These are phyloP conservation scores for Iphiclides podalirius DNA, from an alignment of 2,888 invertebrate genomes.

Conservation along the genomic window DNA sequence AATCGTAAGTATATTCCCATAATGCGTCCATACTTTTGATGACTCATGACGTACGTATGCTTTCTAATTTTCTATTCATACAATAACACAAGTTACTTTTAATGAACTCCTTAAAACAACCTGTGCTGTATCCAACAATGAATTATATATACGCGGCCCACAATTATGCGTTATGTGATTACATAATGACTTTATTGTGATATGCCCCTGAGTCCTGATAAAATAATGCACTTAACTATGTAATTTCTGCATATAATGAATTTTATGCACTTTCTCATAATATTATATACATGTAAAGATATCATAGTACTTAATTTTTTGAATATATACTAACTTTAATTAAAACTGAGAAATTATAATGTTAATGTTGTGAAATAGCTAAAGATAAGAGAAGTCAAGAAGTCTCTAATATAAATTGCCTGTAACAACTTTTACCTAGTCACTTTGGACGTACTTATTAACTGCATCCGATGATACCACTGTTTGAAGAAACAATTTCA, in stretches of 20 bases:
- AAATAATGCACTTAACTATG: too few species aligned
- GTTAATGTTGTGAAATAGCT: too few species aligned
- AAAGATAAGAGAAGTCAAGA: too few species aligned
- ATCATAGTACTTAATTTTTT: too few species aligned
- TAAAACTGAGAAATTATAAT: too few species aligned
- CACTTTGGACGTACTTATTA: constrained; percentile 37
- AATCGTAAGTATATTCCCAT: constrained; percentile 15
- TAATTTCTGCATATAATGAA: too few species aligned
- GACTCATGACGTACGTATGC: constrained; percentile 15
- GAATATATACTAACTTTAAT: too few species aligned
- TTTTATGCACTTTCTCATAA: constrained; percentile 56
- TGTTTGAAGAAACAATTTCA: too few species aligned
- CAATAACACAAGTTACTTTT: constrained; percentile 18
- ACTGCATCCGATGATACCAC: constrained; percentile 6
- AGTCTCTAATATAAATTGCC: constrained; percentile 43
- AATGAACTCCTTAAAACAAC: constrained; percentile 38
- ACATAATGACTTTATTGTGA: too few species aligned
- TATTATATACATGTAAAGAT: constrained; percentile 42
- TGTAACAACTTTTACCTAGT: constrained; percentile 46
- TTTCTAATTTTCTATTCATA: constrained; percentile 23
- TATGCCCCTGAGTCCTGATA: too few species aligned
- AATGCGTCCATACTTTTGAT: constrained; percentile 1
- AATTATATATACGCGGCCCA: constrained; percentile 58
- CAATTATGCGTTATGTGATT: constrained; percentile 62
- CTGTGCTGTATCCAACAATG: constrained; percentile 59